A percentile compares a stretch with the other conserved stretches of the same genome.
These are phyloP conservation scores for Caenorhabditis sp. DNA, from an alignment of 2,888 invertebrate genomes.

Conservation along the genomic window DNA sequence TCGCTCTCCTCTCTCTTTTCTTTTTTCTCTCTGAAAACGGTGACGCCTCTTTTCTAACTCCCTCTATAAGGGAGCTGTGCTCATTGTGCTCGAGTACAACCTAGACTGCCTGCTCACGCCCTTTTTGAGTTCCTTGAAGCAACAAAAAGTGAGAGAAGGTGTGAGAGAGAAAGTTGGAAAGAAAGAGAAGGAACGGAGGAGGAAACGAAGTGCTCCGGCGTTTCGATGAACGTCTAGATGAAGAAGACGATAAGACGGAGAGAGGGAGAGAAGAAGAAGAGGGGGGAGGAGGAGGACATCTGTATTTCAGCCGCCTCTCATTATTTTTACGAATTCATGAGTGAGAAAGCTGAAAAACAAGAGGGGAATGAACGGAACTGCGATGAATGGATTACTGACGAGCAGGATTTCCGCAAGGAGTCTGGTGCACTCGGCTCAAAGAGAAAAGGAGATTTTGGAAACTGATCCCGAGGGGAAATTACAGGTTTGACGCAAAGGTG, in stretches of 20 bases:
- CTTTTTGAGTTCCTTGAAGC: conserved; percentile 41
- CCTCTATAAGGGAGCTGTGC: conserved; percentile 34
- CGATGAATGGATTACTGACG: neutral
- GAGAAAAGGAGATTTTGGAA: neutral
- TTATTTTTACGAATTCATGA: conserved; percentile 16
- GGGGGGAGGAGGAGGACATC: conserved; percentile 2
- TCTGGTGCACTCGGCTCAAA: too few relatives aligned
- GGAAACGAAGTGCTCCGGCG: neutral
- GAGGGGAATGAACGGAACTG: neutral
- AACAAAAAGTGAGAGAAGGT: neutral
- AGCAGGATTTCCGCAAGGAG: neutral
- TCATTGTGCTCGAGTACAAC: conserved; percentile 55
- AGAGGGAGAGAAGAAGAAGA: neutral
- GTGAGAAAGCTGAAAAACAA: conserved; percentile 24
- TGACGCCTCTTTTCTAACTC: conserved; percentile 43
- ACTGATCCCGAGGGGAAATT: neutral
- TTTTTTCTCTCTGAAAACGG: conserved; percentile 29
- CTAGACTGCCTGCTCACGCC: conserved; percentile 42
- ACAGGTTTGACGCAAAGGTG: neutral
- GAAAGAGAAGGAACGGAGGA: neutral
- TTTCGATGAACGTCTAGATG: neutral
- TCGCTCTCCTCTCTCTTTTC: conserved; percentile 20
- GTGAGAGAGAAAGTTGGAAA: neutral
- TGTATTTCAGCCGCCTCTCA: conserved; percentile 15
- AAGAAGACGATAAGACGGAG: neutral